Percentiles rank a stretch among this genome's conserved stretches.
These are phyloP conservation scores for Leucoptera coffeella DNA, from an alignment of 2,888 invertebrate species.

Conservation along the genomic window DNA sequence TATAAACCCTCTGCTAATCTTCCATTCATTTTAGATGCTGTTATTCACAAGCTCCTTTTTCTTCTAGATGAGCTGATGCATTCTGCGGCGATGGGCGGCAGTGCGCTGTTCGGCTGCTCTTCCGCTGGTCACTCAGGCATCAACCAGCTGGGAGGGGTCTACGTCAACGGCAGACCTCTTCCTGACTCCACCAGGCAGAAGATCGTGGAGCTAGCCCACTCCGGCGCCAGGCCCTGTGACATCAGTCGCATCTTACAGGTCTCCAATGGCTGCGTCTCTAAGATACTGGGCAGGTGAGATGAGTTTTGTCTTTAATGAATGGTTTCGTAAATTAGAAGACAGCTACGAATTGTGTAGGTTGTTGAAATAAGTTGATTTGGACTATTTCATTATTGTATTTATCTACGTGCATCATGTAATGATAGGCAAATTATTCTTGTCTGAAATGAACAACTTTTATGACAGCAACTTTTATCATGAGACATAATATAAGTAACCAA, in stretches of 20 bases:
- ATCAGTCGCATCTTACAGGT: conserved; percentile 97
- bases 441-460: too few relatives aligned
- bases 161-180: conserved; percentile 92
- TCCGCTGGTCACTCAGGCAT: conserved; percentile 93
- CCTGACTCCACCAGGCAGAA: conserved; percentile 92
- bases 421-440: too few relatives aligned
- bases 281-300: conserved; percentile 92
- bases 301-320: too few relatives aligned
- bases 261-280: conserved; percentile 97
- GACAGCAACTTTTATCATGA: too few relatives aligned
- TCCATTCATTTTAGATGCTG: too few relatives aligned
- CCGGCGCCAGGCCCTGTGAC: conserved; percentile 91
- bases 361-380: too few relatives aligned
- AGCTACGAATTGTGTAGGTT: too few relatives aligned
- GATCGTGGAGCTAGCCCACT: conserved; percentile 90
- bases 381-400: too few relatives aligned
- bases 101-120: conserved; percentile 78
- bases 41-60: conserved; percentile 6
- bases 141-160: conserved; percentile 97
- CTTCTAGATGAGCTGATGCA: conserved; percentile 68
- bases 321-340: too few relatives aligned
- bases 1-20: too few relatives aligned
- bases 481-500: too few relatives aligned
- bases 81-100: conserved; percentile 55
- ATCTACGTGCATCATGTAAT: too few relatives aligned